These are phyloP conservation scores for Geotrupes spiniger DNA, from an alignment of 2,888 invertebrate species.

Conservation along the genomic window DNA sequence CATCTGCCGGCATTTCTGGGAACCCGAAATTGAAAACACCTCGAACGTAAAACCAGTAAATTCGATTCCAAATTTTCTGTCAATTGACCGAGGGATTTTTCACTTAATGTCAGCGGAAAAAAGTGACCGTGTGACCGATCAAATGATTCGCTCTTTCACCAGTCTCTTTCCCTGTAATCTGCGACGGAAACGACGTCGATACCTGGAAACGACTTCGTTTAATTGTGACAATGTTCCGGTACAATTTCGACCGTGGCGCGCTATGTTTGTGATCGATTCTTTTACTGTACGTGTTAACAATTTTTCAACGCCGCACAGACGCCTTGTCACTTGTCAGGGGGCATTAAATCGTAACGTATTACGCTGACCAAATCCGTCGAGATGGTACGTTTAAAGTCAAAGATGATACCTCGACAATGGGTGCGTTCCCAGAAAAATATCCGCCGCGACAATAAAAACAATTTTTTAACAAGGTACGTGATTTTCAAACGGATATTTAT, in stretches of 20 bases:
- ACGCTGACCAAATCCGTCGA: not conserved
- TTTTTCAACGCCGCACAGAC: not conserved
- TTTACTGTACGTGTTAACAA: not conserved
- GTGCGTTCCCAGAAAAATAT: conserved; percentile 12
- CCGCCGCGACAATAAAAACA: too few species aligned
- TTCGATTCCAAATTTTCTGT: too few species aligned
- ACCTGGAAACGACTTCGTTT: conserved; percentile 18
- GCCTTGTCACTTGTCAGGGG: conserved; percentile 5
- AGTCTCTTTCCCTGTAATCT: conserved; percentile 14
- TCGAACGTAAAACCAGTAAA: too few species aligned
- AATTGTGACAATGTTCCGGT: conserved; percentile 20
- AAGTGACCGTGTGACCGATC: conserved; percentile 4
- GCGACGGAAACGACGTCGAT: conserved; percentile 18
- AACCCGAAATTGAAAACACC: too few species aligned
- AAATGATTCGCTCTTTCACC: conserved; percentile 1
- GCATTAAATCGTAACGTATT: conserved; percentile 1
- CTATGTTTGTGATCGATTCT: conserved; percentile 20
- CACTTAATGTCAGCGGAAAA: not conserved
- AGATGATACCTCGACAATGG: conserved; percentile 17
- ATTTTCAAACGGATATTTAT: conserved; percentile 12
- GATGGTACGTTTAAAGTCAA: conserved; percentile 2
- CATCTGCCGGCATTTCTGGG: too few species aligned
- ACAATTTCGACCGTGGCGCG: conserved; percentile 18
- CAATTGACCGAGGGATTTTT: too few species aligned
- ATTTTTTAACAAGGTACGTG: conserved; percentile 10